Evolutionary conservation across 2,113 vertebrate species (phyloP).

Genomic region (Poeciliopsis turrubarensis): DNA sequence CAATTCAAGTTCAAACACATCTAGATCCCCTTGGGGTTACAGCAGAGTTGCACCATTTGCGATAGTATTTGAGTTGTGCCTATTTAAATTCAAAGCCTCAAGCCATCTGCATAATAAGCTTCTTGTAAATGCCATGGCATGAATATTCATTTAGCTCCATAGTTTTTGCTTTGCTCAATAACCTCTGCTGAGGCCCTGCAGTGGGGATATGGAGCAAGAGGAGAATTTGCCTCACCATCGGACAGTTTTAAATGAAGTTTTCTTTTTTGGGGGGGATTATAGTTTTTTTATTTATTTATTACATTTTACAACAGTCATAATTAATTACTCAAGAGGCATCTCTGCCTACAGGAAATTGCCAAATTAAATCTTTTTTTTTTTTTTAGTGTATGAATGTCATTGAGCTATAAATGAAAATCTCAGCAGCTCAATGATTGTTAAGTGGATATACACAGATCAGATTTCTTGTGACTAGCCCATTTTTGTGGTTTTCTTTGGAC

Average conservation of each 20-base stretch:
- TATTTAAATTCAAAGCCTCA: conserved; percentile 68
- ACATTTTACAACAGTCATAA: conserved; percentile 39
- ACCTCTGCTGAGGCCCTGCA: conserved; percentile 47
- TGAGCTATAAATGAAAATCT: no score
- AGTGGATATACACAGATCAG: no score
- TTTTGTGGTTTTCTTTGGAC: no score
- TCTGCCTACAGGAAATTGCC: conserved; percentile 30
- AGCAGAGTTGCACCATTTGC: conserved; percentile 65
- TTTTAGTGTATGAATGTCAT: not conserved
- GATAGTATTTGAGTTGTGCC: conserved; percentile 60
- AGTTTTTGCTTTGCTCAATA: conserved; percentile 57
- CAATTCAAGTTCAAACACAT: conserved; percentile 68
- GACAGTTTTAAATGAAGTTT: conserved; percentile 31
- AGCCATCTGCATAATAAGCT: conserved; percentile 58
- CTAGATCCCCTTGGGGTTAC: conserved; percentile 46
- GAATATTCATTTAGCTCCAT: conserved; percentile 71
- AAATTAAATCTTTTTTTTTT: conserved; percentile 13
- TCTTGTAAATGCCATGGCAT: conserved; percentile 66
- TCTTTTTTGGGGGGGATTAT: conserved; percentile 29
- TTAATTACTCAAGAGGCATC: conserved; percentile 58
- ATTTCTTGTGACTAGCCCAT: no score
- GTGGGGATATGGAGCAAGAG: conserved; percentile 9
- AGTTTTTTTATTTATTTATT: conserved; percentile 22
- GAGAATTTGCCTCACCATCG: conserved; percentile 30
- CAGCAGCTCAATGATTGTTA: no score